A percentile compares a stretch with the other conserved stretches of the same genome.
Conservation (phyloP, 2,113 vertebrate genomes). For the rat (Rattus norvegicus) region GRCr8 NC_086024.1:9620501-9621000, state of each 20-base stretch:
- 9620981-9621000: slow-evolving; percentile 65
- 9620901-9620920: slow-evolving; percentile 24
- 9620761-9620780: background rate
- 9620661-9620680: background rate
- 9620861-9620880: background rate
- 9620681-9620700: background rate
- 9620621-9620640: background rate
- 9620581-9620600: background rate
- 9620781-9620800: background rate
- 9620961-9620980: background rate
- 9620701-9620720: background rate
- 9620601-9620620: background rate
- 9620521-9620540: slow-evolving; percentile 6
- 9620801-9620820: background rate
- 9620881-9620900: background rate
- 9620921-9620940: slow-evolving; percentile 52
- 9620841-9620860: background rate
- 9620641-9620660: background rate
- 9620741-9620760: background rate
- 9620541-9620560: background rate
- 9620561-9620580: slow-evolving; percentile 32
- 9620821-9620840: background rate
- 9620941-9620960: slow-evolving; percentile 51
- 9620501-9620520: background rate
- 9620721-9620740: background rate